Evolutionary conservation across 2,888 invertebrate genomes (phyloP), one percentile per base, ranked within the genome.

Genomic region (Cheiracanthium punctorium): DNA sequence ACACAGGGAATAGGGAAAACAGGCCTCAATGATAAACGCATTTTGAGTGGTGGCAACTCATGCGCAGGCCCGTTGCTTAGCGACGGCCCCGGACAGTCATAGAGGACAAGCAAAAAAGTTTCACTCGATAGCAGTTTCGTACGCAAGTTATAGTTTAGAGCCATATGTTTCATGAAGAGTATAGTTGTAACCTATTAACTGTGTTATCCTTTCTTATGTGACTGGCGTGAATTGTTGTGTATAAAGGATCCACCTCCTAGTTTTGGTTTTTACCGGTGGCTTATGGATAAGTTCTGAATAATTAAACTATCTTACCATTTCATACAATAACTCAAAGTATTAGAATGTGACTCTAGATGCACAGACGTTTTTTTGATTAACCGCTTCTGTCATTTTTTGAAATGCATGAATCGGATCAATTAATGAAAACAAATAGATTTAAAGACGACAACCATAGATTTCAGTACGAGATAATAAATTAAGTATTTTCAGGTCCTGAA

Each of bases 171-270:
- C 5, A 37, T 37, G 5, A 37, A 5, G 5, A 8, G 7, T 37
- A 8, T 48, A 48, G 17, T 48, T 17, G 48, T 48, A 58, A 58
- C 12, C 24, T 2, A n/a, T n/a, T 58, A 58, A 58, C 58, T 24
- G 58, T 24, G 1, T 1, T 5, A 20, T 58, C 1, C n/a, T n/a
- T 76, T 76, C 75, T 75, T 71, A 75, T 70, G 82, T 82, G 82
- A 82, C 82, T 82, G 71, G 64, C 52, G 52, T 82, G 58, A 24
- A 70, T 32, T 74, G 48, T 67, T 32, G 65, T 70, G 20, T 37
- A 41, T 64, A 17, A n/a, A 48, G 72, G 82, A 82, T 77, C 82
- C 82, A 70, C 82, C 82, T 82, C 82, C 82, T 72, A 77, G 82
- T 82, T 82, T 71, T 82, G 67, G 73, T 82, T 77, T 82, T 32